Base-by-base conservation (phyloP, 2,797 vertebrate species). In the Babyrousa celebensis region DNA sequence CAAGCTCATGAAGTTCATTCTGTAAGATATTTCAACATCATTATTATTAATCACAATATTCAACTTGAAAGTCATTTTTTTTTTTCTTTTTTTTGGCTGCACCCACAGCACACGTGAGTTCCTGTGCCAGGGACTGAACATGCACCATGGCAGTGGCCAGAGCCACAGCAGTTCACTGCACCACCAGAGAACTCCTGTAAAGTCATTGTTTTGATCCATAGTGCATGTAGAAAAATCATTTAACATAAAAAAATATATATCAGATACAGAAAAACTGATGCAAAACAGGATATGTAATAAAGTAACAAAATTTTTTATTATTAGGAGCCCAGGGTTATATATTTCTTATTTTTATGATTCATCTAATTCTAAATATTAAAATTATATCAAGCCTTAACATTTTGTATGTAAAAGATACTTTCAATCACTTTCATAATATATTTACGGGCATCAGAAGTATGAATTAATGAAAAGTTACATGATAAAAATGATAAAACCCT, bases 1-100 rank as follows among this genome's bases (percentile, higher is more conserved):
- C 98, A 93, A 99, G 97, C 27, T 98, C 98, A 94, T 97, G 96
- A 94, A 98, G 95, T 70, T 98, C 98, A 96, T 95, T 96, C 99
- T 99, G 97, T 74, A 98, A 98, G 97, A 98, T 84, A 98, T 96
- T 97, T 89, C 74, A 97, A 63, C 5, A 87, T 78, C 96, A 93
- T 72, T 74, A 56, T 91, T 95, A 97, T 96, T 94, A 96, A 96
- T 96, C 83, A 97, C 93, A 72, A 75, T 90, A 95, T 79, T 93
- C 82, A 96, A 77, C 40, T 83, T 87, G n/a, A 96, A 40, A 91
- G 18, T 48, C 43, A 48, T 48, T 48, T 6, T 48, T 48, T 48
- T 48, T 48, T 48, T 48, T 48, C 9, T 48, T 48, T 48, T 48
- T 48, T 48, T 48, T 48, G 43, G 43, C 43, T 48, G 43, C 9